Percentiles rank a stretch among this genome's conserved stretches.
Evolutionary conservation across 2,113 vertebrate species (phyloP).

Genomic region (Elgaria multicarinata): DNA sequence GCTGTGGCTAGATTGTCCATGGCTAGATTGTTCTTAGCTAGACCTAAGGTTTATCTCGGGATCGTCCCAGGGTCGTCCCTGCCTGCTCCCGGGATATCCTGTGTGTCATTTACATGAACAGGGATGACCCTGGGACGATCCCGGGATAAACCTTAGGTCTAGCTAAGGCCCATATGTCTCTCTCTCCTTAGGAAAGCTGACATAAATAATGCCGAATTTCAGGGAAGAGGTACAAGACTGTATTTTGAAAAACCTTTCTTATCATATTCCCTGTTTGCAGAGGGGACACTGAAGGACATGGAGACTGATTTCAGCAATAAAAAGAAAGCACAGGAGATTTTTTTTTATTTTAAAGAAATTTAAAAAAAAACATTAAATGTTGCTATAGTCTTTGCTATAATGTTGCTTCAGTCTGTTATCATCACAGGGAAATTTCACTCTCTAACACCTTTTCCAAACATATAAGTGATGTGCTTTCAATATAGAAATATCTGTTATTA

Average conservation of each 20-base stretch:
- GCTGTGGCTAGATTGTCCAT: no score
- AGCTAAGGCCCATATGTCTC: no score
- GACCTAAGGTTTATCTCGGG: no score
- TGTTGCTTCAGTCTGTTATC: neutral
- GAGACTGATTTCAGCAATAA: neutral
- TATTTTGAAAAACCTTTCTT: neutral
- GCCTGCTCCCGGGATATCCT: no score
- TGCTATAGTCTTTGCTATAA: no score
- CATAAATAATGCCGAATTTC: neutral
- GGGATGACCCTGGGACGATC: no score
- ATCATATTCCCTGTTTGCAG: neutral
- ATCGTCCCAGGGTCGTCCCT: no score
- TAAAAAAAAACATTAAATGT: no score
- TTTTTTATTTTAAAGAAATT: neutral
- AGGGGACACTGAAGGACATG: neutral
- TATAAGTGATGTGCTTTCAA: neutral
- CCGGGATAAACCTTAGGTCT: no score
- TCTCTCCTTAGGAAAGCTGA: neutral
- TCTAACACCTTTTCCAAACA: neutral
- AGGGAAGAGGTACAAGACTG: neutral
- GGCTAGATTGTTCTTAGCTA: no score
- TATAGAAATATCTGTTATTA: neutral
- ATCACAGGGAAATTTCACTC: constrained; percentile 6
- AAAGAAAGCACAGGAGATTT: neutral
- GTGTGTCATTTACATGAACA: no score